Evolutionary conservation across 2,113 vertebrate species (phyloP), one percentile per base, ranked within the genome.

Genomic region (Eubucco bourcierii): DNA sequence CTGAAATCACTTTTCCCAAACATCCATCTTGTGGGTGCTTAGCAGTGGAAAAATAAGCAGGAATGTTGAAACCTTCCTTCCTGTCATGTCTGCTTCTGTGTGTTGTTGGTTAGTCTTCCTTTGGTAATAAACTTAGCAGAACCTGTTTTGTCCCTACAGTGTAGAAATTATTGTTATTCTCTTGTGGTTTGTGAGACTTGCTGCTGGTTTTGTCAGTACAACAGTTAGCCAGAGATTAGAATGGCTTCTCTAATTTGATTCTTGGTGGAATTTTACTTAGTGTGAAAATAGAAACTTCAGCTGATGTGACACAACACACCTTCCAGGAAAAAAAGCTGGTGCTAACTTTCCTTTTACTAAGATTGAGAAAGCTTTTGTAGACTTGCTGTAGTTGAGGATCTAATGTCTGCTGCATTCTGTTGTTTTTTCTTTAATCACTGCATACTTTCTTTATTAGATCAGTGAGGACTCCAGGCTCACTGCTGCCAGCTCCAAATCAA

Each of bases 401-500:
- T 76, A 61, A 53, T 60, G 50, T 77, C 63, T 90, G 77, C 50
- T 77, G 29, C 77, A 53, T 70, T 80, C 83, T 61, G 72, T 52
- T 52, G 5, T 44, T 84, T 91, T 95, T 88, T 76, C 74, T 87
- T 96, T 96, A 97, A 95, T 95, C 85, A 52, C 94, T 93, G 80
- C 64, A 1, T 97, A 95, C 96, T 97, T 88, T 98, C 93, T 95
- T 98, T 94, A 96, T 99, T 97, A 99, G 99, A 98, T 98, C 97
- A 98, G 97, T 98, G 99, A 99, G 97, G 98, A 99, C 95, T 97
- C 98, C 97, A 98, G 97, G 96, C 97, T 97, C 95, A 97, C 98
- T 94, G 96, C 97, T 91, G 94, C 97, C 95, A 97, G 97, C 90
- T 65, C 97, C 97, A 96, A 97, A 91, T 97, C 98, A 95, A 97